These are phyloP conservation scores for Chrysocyon brachyurus DNA, from an alignment of 2,797 vertebrate genomes.

Conservation along the genomic window DNA sequence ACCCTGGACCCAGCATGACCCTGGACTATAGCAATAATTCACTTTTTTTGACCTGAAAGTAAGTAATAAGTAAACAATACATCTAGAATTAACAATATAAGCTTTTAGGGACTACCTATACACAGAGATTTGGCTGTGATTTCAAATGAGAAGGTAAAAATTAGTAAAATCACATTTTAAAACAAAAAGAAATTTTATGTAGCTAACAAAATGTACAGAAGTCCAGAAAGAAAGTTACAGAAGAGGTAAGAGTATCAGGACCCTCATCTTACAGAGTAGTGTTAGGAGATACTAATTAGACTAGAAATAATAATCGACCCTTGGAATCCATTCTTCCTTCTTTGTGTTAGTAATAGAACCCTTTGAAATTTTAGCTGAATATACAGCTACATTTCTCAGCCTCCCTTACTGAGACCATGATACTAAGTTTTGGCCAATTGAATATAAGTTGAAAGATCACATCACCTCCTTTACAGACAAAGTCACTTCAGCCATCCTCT, in stretches of 20 bases:
- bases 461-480: background rate
- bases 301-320: background rate
- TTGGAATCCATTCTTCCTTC: background rate
- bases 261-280: background rate
- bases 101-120: background rate
- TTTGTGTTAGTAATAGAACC: background rate
- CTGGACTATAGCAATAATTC: background rate
- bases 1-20: background rate
- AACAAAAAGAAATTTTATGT: background rate
- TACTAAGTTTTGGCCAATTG: background rate
- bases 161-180: background rate
- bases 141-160: constrained; percentile 36
- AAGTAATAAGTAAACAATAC: constrained; percentile 9
- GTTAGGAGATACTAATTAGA: background rate
- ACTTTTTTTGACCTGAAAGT: background rate
- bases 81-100: background rate
- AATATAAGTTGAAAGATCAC: background rate
- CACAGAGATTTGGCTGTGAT: background rate
- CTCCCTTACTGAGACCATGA: background rate
- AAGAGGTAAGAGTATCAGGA: background rate
- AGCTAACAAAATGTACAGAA: background rate
- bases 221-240: background rate
- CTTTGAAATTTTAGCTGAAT: background rate
- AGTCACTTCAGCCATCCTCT: background rate
- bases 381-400: background rate